Evolutionary conservation across 2,113 vertebrate species (phyloP).

Genomic region (Ochotona princeps): DNA sequence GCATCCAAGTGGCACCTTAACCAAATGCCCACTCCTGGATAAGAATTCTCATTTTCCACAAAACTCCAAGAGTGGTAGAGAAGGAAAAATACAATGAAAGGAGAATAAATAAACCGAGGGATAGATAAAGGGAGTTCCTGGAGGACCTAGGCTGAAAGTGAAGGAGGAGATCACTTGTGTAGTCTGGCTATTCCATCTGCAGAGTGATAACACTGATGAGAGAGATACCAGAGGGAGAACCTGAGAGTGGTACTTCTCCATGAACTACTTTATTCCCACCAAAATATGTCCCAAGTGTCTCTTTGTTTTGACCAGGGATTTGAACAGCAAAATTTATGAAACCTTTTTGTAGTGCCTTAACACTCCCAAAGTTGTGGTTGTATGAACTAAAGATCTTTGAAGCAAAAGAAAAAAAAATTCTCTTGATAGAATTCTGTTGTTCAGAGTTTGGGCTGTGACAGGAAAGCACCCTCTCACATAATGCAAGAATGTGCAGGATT

Average conservation of each 20-base stretch:
- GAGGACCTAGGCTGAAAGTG: not conserved
- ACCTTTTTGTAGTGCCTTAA: not conserved
- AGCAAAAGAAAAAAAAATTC: not conserved
- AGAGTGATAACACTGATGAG: not conserved
- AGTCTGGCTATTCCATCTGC: not conserved
- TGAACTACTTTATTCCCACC: not conserved
- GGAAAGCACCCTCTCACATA: not conserved
- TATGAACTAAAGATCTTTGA: not conserved
- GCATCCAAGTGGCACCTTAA: too few species aligned
- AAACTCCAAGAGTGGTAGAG: not conserved
- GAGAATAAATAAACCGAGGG: not conserved
- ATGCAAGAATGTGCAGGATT: slow-evolving; percentile 40
- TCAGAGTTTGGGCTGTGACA: slow-evolving; percentile 36
- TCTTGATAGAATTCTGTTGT: slow-evolving; percentile 2
- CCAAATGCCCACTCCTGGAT: too few species aligned
- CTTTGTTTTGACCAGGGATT: not conserved
- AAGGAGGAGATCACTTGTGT: not conserved
- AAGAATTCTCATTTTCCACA: not conserved
- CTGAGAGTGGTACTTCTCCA: not conserved
- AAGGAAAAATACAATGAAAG: not conserved
- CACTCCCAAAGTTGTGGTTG: not conserved
- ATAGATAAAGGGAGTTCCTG: not conserved
- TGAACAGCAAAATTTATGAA: not conserved
- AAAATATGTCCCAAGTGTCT: not conserved
- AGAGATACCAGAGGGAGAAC: not conserved